A percentile compares a stretch with the other conserved stretches of the same genome.
Conservation (phyloP, 2,797 vertebrate species). For the Choloepus didactylus region DNA sequence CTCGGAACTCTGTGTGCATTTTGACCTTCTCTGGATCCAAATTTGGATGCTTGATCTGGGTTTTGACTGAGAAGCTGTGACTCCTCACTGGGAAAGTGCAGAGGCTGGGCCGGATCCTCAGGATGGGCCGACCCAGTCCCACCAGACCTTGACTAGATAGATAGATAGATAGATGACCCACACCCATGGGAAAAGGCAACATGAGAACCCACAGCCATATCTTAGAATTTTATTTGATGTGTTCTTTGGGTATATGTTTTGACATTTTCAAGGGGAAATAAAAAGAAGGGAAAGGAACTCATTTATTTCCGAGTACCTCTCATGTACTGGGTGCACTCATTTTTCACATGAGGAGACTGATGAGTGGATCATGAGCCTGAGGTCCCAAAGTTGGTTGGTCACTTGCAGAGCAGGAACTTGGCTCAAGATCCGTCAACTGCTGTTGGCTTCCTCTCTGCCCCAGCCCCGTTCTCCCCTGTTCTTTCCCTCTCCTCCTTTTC, state of each 20-base stretch:
- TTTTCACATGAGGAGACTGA: background rate
- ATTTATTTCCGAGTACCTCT: background rate
- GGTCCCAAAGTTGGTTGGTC: too few species aligned
- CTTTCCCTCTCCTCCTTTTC: background rate
- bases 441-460: background rate
- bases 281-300: background rate
- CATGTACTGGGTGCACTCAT: fast-evolving
- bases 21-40: background rate
- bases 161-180: background rate
- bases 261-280: background rate
- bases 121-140: too few species aligned
- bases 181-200: fast-evolving
- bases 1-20: fast-evolving
- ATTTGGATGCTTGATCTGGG: background rate
- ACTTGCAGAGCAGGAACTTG: fast-evolving
- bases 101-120: too few species aligned
- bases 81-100: fast-evolving
- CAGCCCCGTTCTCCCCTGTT: background rate
- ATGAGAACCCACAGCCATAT: fast-evolving
- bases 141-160: background rate
- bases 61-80: fast-evolving
- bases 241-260: background rate
- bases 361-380: fast-evolving
- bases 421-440: fast-evolving
- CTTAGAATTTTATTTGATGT: too few species aligned